These are phyloP conservation scores for Hippocampus comes DNA, from an alignment of 2,113 vertebrate species.

Conservation along the genomic window DNA sequence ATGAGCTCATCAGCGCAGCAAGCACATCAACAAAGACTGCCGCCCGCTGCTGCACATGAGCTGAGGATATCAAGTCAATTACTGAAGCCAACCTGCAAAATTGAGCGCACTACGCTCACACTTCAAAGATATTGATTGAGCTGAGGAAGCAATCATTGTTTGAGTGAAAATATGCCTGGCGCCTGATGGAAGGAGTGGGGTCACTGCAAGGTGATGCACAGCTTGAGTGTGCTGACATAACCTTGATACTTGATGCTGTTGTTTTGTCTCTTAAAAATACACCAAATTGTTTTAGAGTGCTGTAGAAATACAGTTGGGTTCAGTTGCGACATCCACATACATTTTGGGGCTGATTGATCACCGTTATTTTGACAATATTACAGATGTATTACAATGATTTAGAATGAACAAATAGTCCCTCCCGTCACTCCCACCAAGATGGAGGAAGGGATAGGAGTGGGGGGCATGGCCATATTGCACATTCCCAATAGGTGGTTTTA, in stretches of 20 bases:
- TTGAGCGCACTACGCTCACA: slow-evolving; percentile 42
- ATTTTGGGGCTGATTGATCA: no score
- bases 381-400: no score
- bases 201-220: slow-evolving; percentile 18
- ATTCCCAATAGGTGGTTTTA: no score
- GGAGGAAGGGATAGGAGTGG: no score
- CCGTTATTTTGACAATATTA: no score
- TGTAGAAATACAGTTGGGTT: no score
- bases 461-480: no score
- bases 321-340: no score
- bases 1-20: slow-evolving; percentile 43
- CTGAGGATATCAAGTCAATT: slow-evolving; percentile 53
- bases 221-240: slow-evolving; percentile 1
- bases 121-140: slow-evolving; percentile 54
- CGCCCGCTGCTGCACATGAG: slow-evolving; percentile 29
- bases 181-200: slow-evolving; percentile 22
- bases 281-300: background rate
- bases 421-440: no score
- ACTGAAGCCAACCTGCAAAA: slow-evolving; percentile 68
- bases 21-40: slow-evolving; percentile 33
- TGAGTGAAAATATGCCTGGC: slow-evolving; percentile 17
- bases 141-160: slow-evolving; percentile 22
- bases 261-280: background rate
- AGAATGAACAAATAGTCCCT: no score
- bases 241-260: background rate